Percentiles rank a stretch among this genome's conserved stretches.
These are phyloP conservation scores for Dorcus parallelipipedus DNA, from an alignment of 2,888 invertebrate genomes.

Conservation along the genomic window DNA sequence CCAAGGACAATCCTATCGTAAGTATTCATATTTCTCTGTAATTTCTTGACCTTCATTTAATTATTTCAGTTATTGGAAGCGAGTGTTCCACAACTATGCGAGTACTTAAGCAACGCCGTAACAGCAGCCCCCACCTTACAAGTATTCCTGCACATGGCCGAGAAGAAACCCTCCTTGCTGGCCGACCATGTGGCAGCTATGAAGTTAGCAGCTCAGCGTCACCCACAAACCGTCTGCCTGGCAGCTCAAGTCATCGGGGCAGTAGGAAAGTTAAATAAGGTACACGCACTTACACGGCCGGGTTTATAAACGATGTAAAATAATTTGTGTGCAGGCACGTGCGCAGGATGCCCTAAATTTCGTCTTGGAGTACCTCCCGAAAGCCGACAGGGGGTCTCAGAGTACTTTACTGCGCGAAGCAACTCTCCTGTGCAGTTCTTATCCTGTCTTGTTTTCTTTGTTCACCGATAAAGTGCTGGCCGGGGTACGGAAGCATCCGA, in stretches of 20 bases:
- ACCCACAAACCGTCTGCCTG: constrained; percentile 63
- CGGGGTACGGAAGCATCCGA: constrained; percentile 63
- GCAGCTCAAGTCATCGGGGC: constrained; percentile 69
- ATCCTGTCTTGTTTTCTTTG: constrained; percentile 76
- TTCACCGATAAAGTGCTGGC: constrained; percentile 77
- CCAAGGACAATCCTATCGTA: constrained; percentile 74
- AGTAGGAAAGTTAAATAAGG: constrained; percentile 69
- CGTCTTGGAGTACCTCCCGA: constrained; percentile 70
- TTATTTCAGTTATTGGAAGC: constrained; percentile 66
- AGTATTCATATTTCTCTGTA: constrained; percentile 28
- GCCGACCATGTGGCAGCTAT: constrained; percentile 68
- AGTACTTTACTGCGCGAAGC: constrained; percentile 76
- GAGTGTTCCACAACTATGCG: constrained; percentile 77
- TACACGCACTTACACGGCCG: constrained; percentile 33
- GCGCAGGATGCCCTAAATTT: constrained; percentile 81
- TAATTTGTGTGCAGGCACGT: constrained; percentile 56
- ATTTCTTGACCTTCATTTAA: no score
- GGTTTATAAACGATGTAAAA: no score
- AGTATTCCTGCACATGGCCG: constrained; percentile 73
- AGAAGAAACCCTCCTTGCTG: constrained; percentile 66
- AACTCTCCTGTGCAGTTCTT: constrained; percentile 74
- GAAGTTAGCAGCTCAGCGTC: constrained; percentile 63
- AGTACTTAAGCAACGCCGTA: constrained; percentile 64
- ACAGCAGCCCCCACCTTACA: constrained; percentile 64
- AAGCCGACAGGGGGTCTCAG: constrained; percentile 70